phyloP scores from a whole-genome alignment of 2,888 invertebrate genomes.

The Lordiphosa andalusiaca region DNA sequence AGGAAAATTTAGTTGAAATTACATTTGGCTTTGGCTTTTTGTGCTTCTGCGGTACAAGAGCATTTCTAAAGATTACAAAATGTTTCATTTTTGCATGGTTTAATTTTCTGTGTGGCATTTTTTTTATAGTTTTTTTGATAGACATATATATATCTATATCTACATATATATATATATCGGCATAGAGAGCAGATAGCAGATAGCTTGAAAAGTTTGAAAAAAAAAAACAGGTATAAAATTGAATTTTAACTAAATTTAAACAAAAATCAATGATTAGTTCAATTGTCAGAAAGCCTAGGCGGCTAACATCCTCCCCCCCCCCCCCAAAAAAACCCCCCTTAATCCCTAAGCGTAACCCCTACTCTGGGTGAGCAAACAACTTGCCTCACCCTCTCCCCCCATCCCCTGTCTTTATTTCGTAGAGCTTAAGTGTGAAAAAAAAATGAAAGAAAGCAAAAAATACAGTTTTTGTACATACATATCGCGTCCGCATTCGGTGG shows the following conservation, averaged over 20 bases:
- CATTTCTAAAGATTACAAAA: slow-evolving; percentile 14
- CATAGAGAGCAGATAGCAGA: slow-evolving; percentile 29
- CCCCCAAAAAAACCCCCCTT: slow-evolving; percentile 1
- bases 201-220: slow-evolving; percentile 57
- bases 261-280: slow-evolving; percentile 47
- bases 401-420: too few relatives aligned
- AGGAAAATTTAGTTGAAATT: slow-evolving; percentile 55
- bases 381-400: too few relatives aligned
- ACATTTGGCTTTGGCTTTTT: slow-evolving; percentile 45
- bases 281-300: slow-evolving; percentile 68
- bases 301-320: slow-evolving; percentile 50
- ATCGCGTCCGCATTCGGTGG: slow-evolving; percentile 58
- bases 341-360: slow-evolving; percentile 10
- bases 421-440: neutral
- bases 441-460: slow-evolving; percentile 71
- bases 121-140: slow-evolving; percentile 24
- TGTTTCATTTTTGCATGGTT: slow-evolving; percentile 23
- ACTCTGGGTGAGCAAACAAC: too few relatives aligned
- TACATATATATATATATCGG: neutral
- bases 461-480: slow-evolving; percentile 72
- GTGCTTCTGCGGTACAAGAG: slow-evolving; percentile 23
- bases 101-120: slow-evolving; percentile 12
- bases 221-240: slow-evolving; percentile 59
- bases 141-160: slow-evolving; percentile 11
- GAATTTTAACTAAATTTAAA: slow-evolving; percentile 54